Conservation (phyloP, 2,797 vertebrate species). For the Potorous gilbertii region DNA sequence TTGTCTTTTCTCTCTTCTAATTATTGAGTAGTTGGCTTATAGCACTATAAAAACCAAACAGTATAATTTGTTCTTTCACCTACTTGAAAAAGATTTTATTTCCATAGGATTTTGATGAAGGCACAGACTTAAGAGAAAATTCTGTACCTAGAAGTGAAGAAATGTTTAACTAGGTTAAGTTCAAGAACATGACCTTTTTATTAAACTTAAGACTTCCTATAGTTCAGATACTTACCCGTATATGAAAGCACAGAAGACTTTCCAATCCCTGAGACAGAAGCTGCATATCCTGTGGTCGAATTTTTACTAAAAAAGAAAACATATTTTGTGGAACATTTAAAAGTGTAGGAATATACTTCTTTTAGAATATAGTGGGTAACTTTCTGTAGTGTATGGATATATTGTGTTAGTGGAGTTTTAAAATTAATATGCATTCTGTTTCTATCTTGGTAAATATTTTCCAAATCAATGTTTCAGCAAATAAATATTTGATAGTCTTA, state of each 20-base stretch:
- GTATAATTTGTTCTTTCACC: not conserved
- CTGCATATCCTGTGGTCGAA: conserved; percentile 77
- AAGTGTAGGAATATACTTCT: conserved; percentile 36
- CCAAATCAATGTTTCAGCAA: not conserved
- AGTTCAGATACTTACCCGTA: conserved; percentile 81
- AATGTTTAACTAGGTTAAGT: not conserved
- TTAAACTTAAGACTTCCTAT: conserved; percentile 12
- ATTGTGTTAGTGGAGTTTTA: not conserved
- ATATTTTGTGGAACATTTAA: conserved; percentile 14
- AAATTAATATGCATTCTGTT: not conserved
- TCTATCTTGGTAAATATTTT: not conserved
- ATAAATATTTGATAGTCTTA: not conserved
- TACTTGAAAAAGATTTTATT: conserved; percentile 45
- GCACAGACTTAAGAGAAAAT: conserved; percentile 26
- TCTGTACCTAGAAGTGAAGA: conserved; percentile 37
- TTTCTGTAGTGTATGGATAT: not conserved
- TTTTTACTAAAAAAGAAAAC: conserved; percentile 83
- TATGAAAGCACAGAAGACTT: conserved; percentile 84
- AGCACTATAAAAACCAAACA: conserved; percentile 30
- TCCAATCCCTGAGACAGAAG: conserved; percentile 79
- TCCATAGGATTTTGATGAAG: conserved; percentile 39
- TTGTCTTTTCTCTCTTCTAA: conserved; percentile 36
- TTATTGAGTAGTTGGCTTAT: not conserved
- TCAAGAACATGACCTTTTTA: conserved; percentile 46
- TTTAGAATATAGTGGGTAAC: not conserved